These are phyloP conservation scores for Amphilophus citrinellus DNA, from an alignment of 2,113 vertebrate species.

Conservation along the genomic window DNA sequence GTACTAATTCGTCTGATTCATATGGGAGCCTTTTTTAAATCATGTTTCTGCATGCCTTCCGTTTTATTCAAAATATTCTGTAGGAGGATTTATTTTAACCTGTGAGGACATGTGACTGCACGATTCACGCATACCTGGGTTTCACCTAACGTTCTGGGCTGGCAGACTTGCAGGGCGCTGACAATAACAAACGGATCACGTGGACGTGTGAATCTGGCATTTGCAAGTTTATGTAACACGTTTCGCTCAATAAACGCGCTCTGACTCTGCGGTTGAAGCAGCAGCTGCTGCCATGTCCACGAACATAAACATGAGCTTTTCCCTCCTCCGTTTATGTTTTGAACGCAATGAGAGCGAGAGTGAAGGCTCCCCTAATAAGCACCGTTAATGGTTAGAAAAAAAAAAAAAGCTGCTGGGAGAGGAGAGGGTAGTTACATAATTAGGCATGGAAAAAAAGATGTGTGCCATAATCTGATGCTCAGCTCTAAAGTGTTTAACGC, in stretches of 20 bases:
- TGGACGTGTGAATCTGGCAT: slow-evolving; percentile 63
- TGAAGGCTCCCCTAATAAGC: neutral
- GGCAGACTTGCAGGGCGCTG: slow-evolving; percentile 1
- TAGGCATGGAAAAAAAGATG: slow-evolving; percentile 12
- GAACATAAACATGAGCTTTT: slow-evolving; percentile 41
- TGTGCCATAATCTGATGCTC: neutral
- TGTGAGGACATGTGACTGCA: neutral
- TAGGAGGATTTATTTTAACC: neutral
- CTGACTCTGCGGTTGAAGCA: slow-evolving; percentile 8
- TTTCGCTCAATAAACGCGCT: slow-evolving; percentile 39
- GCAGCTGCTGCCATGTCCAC: slow-evolving; percentile 42
- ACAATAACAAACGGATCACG: slow-evolving; percentile 80
- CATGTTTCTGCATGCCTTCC: slow-evolving; percentile 4
- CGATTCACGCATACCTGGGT: neutral
- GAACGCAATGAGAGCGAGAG: neutral
- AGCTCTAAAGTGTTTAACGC: neutral
- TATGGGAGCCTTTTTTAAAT: neutral
- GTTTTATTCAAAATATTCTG: neutral
- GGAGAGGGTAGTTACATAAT: slow-evolving; percentile 66
- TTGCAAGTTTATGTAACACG: slow-evolving; percentile 79
- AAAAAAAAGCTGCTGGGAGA: slow-evolving; percentile 13
- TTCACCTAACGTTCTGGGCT: neutral
- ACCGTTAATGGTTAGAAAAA: slow-evolving; percentile 15
- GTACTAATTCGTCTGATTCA: neutral
- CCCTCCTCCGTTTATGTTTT: slow-evolving; percentile 40